These are phyloP conservation scores for Liodrosophila aerea DNA, from an alignment of 2,888 invertebrate genomes.

Conservation along the genomic window DNA sequence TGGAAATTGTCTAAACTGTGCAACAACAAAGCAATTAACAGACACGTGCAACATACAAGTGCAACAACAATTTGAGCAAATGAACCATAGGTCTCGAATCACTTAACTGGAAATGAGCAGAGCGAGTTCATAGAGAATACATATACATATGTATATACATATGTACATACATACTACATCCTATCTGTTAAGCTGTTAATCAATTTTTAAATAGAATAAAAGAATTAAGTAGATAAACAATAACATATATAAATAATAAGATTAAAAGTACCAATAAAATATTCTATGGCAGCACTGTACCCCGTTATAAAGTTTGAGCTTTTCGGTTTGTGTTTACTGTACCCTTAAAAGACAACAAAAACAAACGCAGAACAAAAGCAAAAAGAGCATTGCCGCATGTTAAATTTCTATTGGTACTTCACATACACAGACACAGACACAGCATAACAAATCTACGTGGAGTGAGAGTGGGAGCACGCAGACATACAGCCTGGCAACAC, in stretches of 20 bases:
- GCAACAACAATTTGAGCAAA: conserved; percentile 27
- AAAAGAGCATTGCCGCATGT: conserved; percentile 11
- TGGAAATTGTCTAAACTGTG: conserved; percentile 28
- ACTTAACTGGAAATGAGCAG: conserved; percentile 39
- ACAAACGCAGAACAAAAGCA: conserved; percentile 6
- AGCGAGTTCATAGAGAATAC: conserved; percentile 34
- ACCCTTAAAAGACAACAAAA: conserved; percentile 8
- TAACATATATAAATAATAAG: too few relatives aligned
- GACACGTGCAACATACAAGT: conserved; percentile 53
- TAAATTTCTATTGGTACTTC: conserved; percentile 26
- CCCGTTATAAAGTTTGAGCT: too few relatives aligned
- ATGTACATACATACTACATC: too few relatives aligned
- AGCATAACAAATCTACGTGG: conserved; percentile 4
- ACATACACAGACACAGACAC: conserved; percentile 2
- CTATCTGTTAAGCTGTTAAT: too few relatives aligned
- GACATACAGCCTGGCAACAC: conserved; percentile 17
- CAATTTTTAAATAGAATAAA: too few relatives aligned
- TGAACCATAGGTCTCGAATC: conserved; percentile 12
- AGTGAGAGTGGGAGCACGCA: background rate
- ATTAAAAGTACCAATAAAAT: too few relatives aligned
- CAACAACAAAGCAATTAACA: conserved; percentile 58
- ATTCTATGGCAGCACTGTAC: too few relatives aligned
- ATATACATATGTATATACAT: too few relatives aligned
- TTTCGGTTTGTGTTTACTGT: too few relatives aligned
- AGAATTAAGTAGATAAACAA: too few relatives aligned